Conservation (phyloP, 2,113 vertebrate genomes). For the Rhinichthys klamathensis region DNA sequence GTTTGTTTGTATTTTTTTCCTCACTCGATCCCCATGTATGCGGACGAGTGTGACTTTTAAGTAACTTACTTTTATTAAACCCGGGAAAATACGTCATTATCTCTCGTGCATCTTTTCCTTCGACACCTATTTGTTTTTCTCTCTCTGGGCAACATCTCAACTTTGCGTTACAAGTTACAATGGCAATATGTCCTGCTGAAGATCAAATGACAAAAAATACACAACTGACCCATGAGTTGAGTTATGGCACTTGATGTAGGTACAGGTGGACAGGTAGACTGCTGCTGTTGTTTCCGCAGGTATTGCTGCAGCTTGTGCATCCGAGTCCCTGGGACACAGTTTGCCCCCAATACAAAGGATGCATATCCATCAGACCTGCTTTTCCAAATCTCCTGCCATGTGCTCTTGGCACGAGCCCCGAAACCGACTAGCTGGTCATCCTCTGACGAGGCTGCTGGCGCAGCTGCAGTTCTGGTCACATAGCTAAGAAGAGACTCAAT, state of each 20-base stretch:
- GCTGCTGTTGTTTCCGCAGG: constrained; percentile 3
- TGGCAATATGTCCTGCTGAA: not conserved
- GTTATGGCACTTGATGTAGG: not conserved
- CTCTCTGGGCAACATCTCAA: too few relatives aligned
- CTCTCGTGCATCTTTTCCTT: too few relatives aligned
- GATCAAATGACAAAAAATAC: not conserved
- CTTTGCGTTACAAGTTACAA: too few relatives aligned
- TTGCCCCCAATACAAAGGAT: not conserved
- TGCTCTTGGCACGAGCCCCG: not conserved
- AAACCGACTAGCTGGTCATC: not conserved
- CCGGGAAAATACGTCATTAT: too few relatives aligned
- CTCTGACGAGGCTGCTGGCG: not conserved
- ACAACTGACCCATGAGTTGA: not conserved
- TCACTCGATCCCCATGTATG: too few relatives aligned
- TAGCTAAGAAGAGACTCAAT: not conserved
- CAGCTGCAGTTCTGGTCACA: not conserved
- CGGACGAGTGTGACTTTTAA: too few relatives aligned
- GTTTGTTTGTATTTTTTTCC: too few relatives aligned
- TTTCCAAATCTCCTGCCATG: not conserved
- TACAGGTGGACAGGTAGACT: not conserved
- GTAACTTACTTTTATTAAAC: too few relatives aligned
- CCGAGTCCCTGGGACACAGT: not conserved
- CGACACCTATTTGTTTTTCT: too few relatives aligned
- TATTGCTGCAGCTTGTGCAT: constrained; percentile 33
- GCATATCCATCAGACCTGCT: constrained; percentile 2